Evolutionary conservation across 2,797 vertebrate genomes (phyloP), one percentile per base, ranked within the genome.

Genomic region (Acanthiza pusilla): DNA sequence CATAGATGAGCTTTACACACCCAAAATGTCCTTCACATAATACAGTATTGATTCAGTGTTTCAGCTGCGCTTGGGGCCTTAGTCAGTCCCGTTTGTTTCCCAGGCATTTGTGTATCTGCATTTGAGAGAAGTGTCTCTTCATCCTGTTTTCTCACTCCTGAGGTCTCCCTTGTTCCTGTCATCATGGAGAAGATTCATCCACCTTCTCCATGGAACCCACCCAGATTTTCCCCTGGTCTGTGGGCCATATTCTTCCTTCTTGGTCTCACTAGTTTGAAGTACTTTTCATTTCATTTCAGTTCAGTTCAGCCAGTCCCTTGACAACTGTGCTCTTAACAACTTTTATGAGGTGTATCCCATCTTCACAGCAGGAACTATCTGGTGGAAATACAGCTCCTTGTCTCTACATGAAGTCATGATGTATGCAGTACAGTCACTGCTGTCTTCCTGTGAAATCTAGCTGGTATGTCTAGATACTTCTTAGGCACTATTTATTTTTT

Each of bases 31-130:
- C 10, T 40, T 85, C 8, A 16, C 7, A 25, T 21, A 2, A 7
- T 18, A 7, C 11, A 15, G 19, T 34, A 17, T 21, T 22, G 22
- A 65, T 32, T 7, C 2, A 16, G 9, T 11, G 3, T 13, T 86
- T 9, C 14, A 16, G 5, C 20, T 75, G 13, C 17, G n/a, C 2
- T 1, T 27, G 20, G 1, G 26, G 6, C 2, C 48, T 13, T n/a
- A 11, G 17, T 21, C 2, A 1, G 0, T 47, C 18, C 27, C 48
- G 7, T 65, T 57, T 77, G 4, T 22, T 38, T 77, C 36, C 27
- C 18, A 73, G 21, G 11, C 2, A 20, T 57, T 40, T 72, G 8
- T 19, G 1, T 29, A 53, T 0, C 0, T 36, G 8, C 20, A 4
- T 6, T 30, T 47, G 19, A 68, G 25, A 10, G 2, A 72, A 23